Evolutionary conservation across 2,113 vertebrate genomes (phyloP).

Genomic region (Brachirus orientalis): DNA sequence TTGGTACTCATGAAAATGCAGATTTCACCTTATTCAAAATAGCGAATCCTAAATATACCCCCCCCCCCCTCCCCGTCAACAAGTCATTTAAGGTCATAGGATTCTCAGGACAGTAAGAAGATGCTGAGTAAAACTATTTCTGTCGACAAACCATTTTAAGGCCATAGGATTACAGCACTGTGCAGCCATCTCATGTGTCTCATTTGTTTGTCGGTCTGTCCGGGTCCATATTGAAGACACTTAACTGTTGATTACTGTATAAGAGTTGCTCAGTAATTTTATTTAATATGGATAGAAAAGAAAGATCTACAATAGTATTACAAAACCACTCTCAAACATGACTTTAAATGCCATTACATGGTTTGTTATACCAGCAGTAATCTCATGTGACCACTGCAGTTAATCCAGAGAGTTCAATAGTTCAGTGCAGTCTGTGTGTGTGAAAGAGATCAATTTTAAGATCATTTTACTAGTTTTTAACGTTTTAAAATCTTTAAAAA

Average conservation of each 20-base stretch:
- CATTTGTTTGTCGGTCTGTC: conserved; percentile 9
- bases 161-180: conserved; percentile 33
- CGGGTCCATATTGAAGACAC: neutral
- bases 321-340: neutral
- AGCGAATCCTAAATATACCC: neutral
- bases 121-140: neutral
- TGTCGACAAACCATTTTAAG: conserved; percentile 22
- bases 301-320: neutral
- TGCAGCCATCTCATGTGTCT: conserved; percentile 15
- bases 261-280: neutral
- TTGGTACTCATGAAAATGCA: too few relatives aligned
- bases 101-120: neutral
- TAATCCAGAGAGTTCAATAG: conserved; percentile 45
- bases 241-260: too few relatives aligned
- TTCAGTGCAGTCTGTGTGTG: neutral
- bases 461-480: too few relatives aligned
- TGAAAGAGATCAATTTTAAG: too few relatives aligned
- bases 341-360: conserved; percentile 1
- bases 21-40: neutral
- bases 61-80: neutral
- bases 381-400: conserved; percentile 20
- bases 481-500: too few relatives aligned
- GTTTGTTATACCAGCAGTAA: conserved; percentile 22
- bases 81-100: neutral
- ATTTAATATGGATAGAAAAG: neutral